Evolutionary conservation across 2,113 vertebrate genomes (phyloP).

Genomic region (Bubalus kerabau): DNA sequence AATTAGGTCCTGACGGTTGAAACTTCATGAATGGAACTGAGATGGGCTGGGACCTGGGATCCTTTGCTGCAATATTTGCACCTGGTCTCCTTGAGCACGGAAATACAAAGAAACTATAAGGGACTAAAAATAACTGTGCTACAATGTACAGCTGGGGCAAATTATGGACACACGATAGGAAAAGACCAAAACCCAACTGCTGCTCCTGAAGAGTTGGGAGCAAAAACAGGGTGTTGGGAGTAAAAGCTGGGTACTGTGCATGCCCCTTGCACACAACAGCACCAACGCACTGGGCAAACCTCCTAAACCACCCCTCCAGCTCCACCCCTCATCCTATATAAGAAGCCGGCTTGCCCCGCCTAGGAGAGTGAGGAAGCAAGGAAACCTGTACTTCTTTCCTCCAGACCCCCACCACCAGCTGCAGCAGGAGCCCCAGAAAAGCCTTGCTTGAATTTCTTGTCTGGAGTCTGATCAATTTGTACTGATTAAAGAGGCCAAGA

Average conservation of each 20-base stretch:
- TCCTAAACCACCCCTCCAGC: not conserved
- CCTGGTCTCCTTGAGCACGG: not conserved
- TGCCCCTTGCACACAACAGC: not conserved
- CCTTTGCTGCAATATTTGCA: not conserved
- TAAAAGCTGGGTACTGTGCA: not conserved
- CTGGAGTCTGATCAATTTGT: not conserved
- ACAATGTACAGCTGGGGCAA: not conserved
- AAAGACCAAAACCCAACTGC: not conserved
- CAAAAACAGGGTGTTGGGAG: not conserved
- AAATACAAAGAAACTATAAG: not conserved
- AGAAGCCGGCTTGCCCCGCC: accelerated
- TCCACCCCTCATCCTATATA: not conserved
- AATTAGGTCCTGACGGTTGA: not conserved
- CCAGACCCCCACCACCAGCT: not conserved
- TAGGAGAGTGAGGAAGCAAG: not conserved
- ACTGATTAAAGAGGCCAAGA: not conserved
- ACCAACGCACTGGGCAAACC: not conserved
- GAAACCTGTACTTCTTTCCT: not conserved
- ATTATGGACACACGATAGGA: not conserved
- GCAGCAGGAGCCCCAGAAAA: not conserved
- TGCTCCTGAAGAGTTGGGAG: not conserved
- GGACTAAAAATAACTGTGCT: not conserved
- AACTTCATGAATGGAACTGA: not conserved
- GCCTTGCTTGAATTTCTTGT: not conserved
- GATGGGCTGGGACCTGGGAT: not conserved